Evolutionary conservation across 2,113 vertebrate species (phyloP).

Genomic region (Haliaeetus leucogaster): DNA sequence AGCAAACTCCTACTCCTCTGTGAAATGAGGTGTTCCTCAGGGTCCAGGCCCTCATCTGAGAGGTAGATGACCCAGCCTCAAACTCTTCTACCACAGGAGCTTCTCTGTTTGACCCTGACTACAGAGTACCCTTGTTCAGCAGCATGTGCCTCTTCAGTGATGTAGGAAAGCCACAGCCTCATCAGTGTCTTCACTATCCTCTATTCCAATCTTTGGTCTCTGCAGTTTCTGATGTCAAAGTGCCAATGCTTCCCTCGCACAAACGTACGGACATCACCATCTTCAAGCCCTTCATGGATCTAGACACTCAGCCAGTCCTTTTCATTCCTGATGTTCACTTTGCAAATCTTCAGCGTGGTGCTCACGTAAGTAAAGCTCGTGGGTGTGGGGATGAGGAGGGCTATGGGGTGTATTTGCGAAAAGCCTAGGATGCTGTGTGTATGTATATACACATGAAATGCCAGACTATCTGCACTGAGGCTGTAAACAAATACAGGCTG

Average conservation of each 20-base stretch:
- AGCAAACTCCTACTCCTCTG: neutral
- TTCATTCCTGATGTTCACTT: conserved; percentile 98
- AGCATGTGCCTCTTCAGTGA: neutral
- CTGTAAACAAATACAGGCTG: neutral
- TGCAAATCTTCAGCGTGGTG: conserved; percentile 85
- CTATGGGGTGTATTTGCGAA: neutral
- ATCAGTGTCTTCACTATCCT: neutral
- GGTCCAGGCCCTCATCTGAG: neutral
- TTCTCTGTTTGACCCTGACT: neutral
- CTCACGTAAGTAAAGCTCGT: conserved; percentile 79
- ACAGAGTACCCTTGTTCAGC: neutral
- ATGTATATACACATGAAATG: accelerated
- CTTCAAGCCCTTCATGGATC: conserved; percentile 90
- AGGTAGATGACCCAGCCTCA: neutral
- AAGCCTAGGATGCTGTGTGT: neutral
- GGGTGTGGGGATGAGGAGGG: neutral
- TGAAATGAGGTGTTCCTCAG: neutral
- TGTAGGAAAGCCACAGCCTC: neutral
- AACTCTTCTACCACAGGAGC: neutral
- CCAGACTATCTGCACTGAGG: neutral
- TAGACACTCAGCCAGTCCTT: conserved; percentile 93
- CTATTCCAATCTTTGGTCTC: neutral
- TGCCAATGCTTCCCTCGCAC: conserved; percentile 83
- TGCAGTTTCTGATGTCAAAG: conserved; percentile 87
- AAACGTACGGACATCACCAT: conserved; percentile 91